Base-by-base conservation (phyloP, 2,113 vertebrate genomes). In the Xiphias gladius region DNA sequence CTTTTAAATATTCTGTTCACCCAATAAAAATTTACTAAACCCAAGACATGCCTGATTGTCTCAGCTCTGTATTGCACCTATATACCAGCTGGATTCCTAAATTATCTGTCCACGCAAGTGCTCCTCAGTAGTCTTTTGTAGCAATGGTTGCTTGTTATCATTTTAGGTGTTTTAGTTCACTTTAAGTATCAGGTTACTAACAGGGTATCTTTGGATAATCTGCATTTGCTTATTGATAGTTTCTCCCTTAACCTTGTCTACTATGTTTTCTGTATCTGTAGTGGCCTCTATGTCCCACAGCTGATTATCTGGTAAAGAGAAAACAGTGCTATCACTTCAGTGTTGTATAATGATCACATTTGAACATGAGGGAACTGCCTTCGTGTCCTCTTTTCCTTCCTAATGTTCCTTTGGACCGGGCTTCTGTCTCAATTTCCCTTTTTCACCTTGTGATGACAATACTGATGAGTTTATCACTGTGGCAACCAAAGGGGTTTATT, bases 11-110 rank as follows among this genome's bases (percentile, higher is more conserved):
- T 79, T 84, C 41, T 88, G 52, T 37, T 83, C 66, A 86, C 72
- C 69, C 50, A 94, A 93, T 94, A 94, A 93, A 90, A 80, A 82
- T 24, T 37, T 37, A 86, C 54, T 3, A 58, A 79, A 85, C 79
- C 62, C 52, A 73, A 55, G 57, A 76, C 28, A 35, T 39, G 26
- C 59, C 32, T 14, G 0, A 39, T 24, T 19, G 2, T 58, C 72
- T 81, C 30, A 64, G 3, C 17, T 67, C 24, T 61, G 9, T 16
- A 19, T 52, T 30, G 28, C 12, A 68, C 9, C 9, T 52, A 41
- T 17, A 63, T 46, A 65, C n/a, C 62, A 67, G 10, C 62, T 52
- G 24, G 41, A 68, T 26, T 63, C 22, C n/a, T 32, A 28, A 62
- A 63, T 22, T 3, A 37, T 65, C 6, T 7, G 3, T 63, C n/a